Percentiles rank a stretch among this genome's conserved stretches.
phyloP scores from a whole-genome alignment of 2,113 vertebrate genomes.

The Alosa alosa region DNA sequence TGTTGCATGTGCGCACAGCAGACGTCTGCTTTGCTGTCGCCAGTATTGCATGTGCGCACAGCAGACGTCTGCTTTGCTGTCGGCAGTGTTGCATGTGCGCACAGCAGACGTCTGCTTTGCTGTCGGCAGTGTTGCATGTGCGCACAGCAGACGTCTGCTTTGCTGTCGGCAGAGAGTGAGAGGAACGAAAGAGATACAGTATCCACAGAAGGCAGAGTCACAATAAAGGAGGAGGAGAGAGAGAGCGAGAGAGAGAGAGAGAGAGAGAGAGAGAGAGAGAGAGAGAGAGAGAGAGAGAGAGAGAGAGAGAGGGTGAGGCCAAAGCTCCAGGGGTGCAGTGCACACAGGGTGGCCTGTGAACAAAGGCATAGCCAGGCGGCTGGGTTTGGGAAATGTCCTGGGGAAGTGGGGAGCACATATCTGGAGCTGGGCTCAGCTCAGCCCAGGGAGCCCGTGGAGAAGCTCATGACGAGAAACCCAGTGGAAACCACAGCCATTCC shows the following conservation, averaged over 20 bases:
- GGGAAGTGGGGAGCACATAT: too few relatives aligned
- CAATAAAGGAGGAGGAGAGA: background rate
- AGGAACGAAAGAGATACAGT: background rate
- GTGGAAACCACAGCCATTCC: too few relatives aligned
- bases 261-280: background rate
- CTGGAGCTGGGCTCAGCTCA: too few relatives aligned
- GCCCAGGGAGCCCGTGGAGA: too few relatives aligned
- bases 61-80: background rate
- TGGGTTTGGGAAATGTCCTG: too few relatives aligned
- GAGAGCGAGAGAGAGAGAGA: background rate
- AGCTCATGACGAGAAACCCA: background rate
- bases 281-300: too few relatives aligned
- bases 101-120: too few relatives aligned
- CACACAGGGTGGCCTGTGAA: too few relatives aligned
- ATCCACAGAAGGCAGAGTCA: background rate
- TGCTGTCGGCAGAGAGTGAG: background rate
- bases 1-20: background rate
- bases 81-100: background rate
- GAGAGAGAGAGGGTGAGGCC: too few relatives aligned
- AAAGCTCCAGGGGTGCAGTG: too few relatives aligned
- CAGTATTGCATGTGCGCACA: too few relatives aligned
- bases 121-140: background rate
- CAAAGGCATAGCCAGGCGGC: too few relatives aligned
- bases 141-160: background rate
- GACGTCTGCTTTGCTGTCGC: background rate